Percentiles rank a stretch among this genome's conserved stretches.
Evolutionary conservation across 2,888 invertebrate genomes (phyloP).

Genomic region (Ophion costatus): DNA sequence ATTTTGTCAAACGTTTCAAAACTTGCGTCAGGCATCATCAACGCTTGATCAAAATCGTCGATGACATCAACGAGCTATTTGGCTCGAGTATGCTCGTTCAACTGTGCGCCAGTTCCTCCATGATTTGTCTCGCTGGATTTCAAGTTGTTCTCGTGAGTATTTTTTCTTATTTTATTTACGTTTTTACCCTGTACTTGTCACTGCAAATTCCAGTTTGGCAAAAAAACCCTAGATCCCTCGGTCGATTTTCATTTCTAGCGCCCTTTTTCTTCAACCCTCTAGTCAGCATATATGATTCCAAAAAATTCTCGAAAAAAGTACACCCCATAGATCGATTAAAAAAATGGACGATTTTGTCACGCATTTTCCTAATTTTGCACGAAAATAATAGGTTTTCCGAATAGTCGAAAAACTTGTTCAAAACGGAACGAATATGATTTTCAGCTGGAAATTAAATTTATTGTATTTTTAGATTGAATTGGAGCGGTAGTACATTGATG

Average conservation of each 20-base stretch:
- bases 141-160: slow-evolving; percentile 73
- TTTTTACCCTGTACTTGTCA: background rate
- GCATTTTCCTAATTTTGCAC: too few species aligned
- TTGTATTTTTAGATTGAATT: too few species aligned
- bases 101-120: slow-evolving; percentile 74
- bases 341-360: background rate
- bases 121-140: slow-evolving; percentile 79
- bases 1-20: slow-evolving; percentile 66
- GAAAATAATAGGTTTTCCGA: too few species aligned
- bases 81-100: slow-evolving; percentile 75
- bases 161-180: background rate
- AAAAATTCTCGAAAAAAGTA: background rate
- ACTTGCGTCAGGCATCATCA: slow-evolving; percentile 73
- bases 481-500: too few species aligned
- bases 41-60: slow-evolving; percentile 68
- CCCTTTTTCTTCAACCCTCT: too few species aligned
- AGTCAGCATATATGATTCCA: background rate
- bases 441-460: too few species aligned
- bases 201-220: background rate
- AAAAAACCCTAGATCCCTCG: too few species aligned
- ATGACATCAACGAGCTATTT: slow-evolving; percentile 73
- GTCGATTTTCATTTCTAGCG: too few species aligned
- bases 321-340: background rate
- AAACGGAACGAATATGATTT: too few species aligned
- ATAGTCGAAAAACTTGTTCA: too few species aligned